Percentiles rank a stretch among this genome's conserved stretches.
phyloP scores from a whole-genome alignment of 2,113 vertebrate genomes.

The Triplophysa rosa region DNA sequence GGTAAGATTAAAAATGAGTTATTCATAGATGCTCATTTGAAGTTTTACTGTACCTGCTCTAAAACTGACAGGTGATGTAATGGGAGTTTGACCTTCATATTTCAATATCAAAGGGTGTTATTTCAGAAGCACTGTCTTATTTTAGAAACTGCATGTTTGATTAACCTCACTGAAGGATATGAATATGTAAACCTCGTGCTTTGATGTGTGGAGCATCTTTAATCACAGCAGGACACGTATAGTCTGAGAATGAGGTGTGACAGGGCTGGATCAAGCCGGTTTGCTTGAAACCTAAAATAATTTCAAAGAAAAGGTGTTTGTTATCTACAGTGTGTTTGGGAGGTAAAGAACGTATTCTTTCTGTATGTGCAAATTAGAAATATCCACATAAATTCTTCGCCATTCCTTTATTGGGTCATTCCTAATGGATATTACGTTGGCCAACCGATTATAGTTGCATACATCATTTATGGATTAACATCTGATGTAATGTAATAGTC shows the following conservation, averaged over 20 bases:
- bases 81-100: not conserved
- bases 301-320: not conserved
- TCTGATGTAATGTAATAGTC: not conserved
- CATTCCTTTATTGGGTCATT: not conserved
- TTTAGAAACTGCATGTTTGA: too few relatives aligned
- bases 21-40: not conserved
- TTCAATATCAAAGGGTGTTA: not conserved
- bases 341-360: not conserved
- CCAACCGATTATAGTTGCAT: too few relatives aligned
- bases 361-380: not conserved
- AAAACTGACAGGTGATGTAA: not conserved
- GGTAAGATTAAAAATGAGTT: not conserved
- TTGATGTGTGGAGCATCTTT: not conserved
- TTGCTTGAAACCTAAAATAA: not conserved
- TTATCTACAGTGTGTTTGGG: not conserved
- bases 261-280: too few relatives aligned
- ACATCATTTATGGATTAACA: too few relatives aligned
- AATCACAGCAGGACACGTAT: not conserved
- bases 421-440: not conserved
- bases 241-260: not conserved
- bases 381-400: not conserved
- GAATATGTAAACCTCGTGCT: not conserved
- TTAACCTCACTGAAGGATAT: too few relatives aligned
- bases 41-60: not conserved
- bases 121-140: not conserved